Evolutionary conservation across 2,888 invertebrate genomes (phyloP), one percentile per base, ranked within the genome.

Genomic region (Hipparchia sbordonii): DNA sequence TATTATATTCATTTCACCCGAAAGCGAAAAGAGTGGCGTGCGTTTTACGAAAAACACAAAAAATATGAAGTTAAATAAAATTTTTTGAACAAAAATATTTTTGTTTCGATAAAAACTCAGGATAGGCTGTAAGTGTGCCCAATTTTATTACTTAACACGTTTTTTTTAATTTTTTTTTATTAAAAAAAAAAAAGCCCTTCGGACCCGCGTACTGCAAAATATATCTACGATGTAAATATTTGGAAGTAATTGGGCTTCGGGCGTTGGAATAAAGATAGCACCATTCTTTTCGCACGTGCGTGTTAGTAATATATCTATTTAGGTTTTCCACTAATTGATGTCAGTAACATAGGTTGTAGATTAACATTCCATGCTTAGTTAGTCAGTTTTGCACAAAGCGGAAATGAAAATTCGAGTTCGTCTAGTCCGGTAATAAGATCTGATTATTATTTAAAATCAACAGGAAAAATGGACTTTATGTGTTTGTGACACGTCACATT

Each of bases 331-430:
- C 68, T 68, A 68, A 68, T 59, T 8, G 67, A 57, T 65, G 77
- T 82, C 81, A 79, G 82, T 84, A 82, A 82, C 79, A 82, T 89
- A 89, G 89, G 87, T 88, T 89, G 88, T 90, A 88, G 87, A 79
- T 82, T 86, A 86, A 90, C 90, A 91, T 91, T 91, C 90, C 90
- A 90, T 67, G 75, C 74, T 78, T 79, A 73, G 74, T 77, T 59
- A 61, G 74, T 77, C 54, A 61, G 63, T 73, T 54, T 65, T 61
- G 74, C 76, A 75, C 74, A 72, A 75, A 33, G 52, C 51, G 65
- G 65, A 65, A 67, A 57, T 13, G 46, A 23, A 56, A 13, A 68
- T 33, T 60, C 51, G 48, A 23, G 2, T 54, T 61, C 54, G 59
- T 74, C 74, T 72, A 74, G 74, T 76, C 72, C 57, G 23, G 45